Percentiles rank a stretch among this genome's conserved stretches.
Conservation (phyloP, 1,140 invertebrate species). For the Pogonomyrmex californicus region DNA sequence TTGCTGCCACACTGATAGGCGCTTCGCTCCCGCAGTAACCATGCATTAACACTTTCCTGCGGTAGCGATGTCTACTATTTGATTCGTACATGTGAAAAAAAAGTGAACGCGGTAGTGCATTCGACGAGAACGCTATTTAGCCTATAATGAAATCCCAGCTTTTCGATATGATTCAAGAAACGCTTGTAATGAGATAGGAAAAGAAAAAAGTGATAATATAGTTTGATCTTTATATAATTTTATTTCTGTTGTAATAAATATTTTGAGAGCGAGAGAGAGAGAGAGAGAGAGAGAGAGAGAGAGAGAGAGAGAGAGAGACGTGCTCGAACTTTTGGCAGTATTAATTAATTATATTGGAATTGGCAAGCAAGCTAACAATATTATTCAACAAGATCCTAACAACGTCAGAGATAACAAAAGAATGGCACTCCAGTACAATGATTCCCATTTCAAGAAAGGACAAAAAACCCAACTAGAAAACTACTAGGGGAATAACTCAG, state of each 20-base stretch:
- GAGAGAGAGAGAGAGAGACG: no score
- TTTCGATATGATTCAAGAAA: neutral
- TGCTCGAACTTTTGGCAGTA: no score
- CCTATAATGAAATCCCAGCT: neutral
- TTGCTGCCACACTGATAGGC: conserved; percentile 20
- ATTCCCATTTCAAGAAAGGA: no score
- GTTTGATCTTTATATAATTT: neutral
- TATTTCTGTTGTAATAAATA: neutral
- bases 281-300: no score
- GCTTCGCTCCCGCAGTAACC: conserved; percentile 24
- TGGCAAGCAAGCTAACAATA: no score
- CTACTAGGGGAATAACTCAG: no score
- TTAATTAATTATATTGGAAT: no score
- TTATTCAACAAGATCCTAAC: no score
- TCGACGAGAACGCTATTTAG: neutral
- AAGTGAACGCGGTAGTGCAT: neutral
- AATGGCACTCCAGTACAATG: no score
- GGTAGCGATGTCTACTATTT: conserved; percentile 7
- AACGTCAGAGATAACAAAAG: no score
- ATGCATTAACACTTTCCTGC: conserved; percentile 47
- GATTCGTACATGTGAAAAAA: neutral
- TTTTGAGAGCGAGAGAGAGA: neutral
- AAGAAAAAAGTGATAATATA: neutral
- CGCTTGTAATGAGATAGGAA: neutral
- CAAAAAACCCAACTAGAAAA: no score